Evolutionary conservation across 2,797 vertebrate species (phyloP), one percentile per base, ranked within the genome.

Genomic region (Fistularia tabacaria): DNA sequence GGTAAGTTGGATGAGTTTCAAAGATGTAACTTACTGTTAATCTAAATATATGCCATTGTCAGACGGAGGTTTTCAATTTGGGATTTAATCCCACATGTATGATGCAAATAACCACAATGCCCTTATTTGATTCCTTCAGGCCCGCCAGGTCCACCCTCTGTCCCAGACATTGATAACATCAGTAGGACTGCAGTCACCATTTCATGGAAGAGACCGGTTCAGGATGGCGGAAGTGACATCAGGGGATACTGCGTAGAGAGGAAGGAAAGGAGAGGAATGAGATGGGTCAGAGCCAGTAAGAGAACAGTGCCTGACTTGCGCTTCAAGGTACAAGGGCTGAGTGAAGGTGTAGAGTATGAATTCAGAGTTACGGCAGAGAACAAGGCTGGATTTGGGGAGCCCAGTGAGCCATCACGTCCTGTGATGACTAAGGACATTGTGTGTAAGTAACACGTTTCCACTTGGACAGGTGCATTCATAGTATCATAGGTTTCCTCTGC

Each of bases 321-420:
- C 73, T 96, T 84, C 83, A 99, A 99, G 91, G 93, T 98, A 55
- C 92, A 94, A 76, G 95, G 95, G 73, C 91, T 99, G 43, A 90
- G 82, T 62, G 97, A 99, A 87, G 97, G 92, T 87, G 92, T 94
- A 12, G 94, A 97, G 71, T 99, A 99, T 36, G 97, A 99, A 84
- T 99, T 99, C 88, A 93, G 96, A 60, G 96, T 99, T 65, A 97
- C 94, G 60, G 97, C 97, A 64, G 97, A 99, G 89, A 99, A 99
- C 41, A 97, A 92, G 89, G 97, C 97, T 71, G 97, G 97, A 76
- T 91, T 99, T 82, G 97, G 97, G 57, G 90, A 92, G 71, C 95
- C 97, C 62, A 99, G 97, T 69, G 94, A 97, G 56, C 87, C 93
- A 74, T 98, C 95, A 46, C 87, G 81, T 3, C 80, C 89, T 53